A percentile compares a stretch with the other conserved stretches of the same genome.
These are phyloP conservation scores for Protobothrops flavoviridis DNA, from an alignment of 2,113 vertebrate genomes.

Conservation along the genomic window DNA sequence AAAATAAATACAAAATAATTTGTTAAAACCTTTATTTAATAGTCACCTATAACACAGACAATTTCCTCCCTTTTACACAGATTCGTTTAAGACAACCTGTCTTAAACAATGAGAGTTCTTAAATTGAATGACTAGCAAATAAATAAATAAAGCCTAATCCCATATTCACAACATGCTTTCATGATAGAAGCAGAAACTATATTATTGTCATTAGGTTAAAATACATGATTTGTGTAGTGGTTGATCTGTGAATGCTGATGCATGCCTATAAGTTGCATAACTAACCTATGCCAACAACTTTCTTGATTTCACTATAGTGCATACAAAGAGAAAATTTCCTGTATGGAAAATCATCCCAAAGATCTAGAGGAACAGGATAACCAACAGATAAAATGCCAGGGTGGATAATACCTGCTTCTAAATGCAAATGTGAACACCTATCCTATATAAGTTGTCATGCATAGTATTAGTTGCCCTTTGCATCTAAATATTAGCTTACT, in stretches of 20 bases:
- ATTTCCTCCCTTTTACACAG: not conserved
- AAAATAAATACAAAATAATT: not conserved
- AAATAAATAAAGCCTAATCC: not conserved
- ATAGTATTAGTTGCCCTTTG: not conserved
- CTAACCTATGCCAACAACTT: not conserved
- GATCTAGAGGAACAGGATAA: not conserved
- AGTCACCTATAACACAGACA: not conserved
- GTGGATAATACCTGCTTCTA: not conserved
- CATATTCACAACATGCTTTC: not conserved
- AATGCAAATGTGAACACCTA: not conserved
- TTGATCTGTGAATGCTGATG: not conserved
- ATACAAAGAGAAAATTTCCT: not conserved
- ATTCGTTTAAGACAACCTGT: not conserved
- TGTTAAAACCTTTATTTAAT: not conserved
- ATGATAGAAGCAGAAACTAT: not conserved
- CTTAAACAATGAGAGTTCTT: not conserved
- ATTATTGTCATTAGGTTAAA: not conserved
- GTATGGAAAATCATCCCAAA: not conserved
- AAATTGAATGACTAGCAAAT: not conserved
- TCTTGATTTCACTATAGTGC: not conserved
- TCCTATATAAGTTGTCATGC: not conserved
- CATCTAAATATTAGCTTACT: not conserved
- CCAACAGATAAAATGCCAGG: too few relatives aligned
- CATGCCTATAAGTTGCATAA: not conserved
- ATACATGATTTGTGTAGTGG: not conserved